Evolutionary conservation across 2,113 vertebrate genomes (phyloP), one percentile per base, ranked within the genome.

Genomic region (Sebastes schlegelii): DNA sequence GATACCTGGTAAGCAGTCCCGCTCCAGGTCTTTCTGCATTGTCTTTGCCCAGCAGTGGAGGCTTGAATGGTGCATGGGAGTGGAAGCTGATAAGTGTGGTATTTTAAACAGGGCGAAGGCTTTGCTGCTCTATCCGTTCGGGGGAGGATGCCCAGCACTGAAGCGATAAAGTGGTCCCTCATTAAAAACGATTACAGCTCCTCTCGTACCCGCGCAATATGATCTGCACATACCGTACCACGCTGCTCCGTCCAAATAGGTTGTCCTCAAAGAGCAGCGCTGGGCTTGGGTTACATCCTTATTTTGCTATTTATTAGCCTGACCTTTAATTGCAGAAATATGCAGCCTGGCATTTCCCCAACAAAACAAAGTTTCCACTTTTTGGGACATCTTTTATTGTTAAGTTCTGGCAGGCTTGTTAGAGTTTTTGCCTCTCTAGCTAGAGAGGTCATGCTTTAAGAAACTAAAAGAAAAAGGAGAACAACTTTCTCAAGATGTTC

Each of bases 181-280:
- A 93, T 94, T 95, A 94, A 93, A 94, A 93, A 86, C 76, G 83
- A 91, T 94, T 91, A 91, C 89, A 84, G 88, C 84, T 86, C 77
- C 80, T 90, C 89, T 90, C 73, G 54, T 90, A 89, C 82, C 89
- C 66, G 71, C 54, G 84, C 88, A 93, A 89, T 91, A 87, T 79
- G 88, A 89, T 91, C 86, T 84, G 79, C 87, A 88, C 83, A 85
- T 83, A 88, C 82, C 63, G 85, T 89, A 77, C 89, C 78, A 67
- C 79, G n/a, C 68, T 43, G 80, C 82, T 74, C 79, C 19, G 72
- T 85, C 84, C 87, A 86, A 78, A 58, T 69, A 86, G 79, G 79
- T 87, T 77, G 71, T 84, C 74, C 87, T 86, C 80, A 84, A 83
- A 87, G 83, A 85, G 77, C 82, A 82, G 76, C 83, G 67, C 75